Evolutionary conservation across 2,888 invertebrate species (phyloP).

Genomic region (Acanthoscelides obtectus): DNA sequence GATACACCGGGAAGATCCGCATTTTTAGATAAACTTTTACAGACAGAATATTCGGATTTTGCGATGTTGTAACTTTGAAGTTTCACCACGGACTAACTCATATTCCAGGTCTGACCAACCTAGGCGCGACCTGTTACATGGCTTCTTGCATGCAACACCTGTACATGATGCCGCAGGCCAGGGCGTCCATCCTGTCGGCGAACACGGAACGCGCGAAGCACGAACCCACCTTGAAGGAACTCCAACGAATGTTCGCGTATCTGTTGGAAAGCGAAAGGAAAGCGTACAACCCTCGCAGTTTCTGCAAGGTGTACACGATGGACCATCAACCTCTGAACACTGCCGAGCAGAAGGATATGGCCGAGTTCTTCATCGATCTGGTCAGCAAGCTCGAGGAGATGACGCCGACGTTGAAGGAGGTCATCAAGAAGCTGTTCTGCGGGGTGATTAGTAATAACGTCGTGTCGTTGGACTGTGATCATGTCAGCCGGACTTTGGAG

Average conservation of each 20-base stretch:
- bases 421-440: slow-evolving; percentile 88
- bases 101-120: slow-evolving; percentile 76
- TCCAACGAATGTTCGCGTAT: slow-evolving; percentile 95
- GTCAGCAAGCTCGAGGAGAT: slow-evolving; percentile 95
- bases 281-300: slow-evolving; percentile 80
- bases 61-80: too few species aligned
- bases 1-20: too few species aligned
- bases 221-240: slow-evolving; percentile 74
- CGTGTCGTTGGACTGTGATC: slow-evolving; percentile 90
- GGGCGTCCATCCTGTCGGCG: slow-evolving; percentile 76
- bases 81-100: too few species aligned
- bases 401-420: slow-evolving; percentile 82
- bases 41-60: too few species aligned
- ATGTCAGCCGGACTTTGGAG: slow-evolving; percentile 89
- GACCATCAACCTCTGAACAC: slow-evolving; percentile 94
- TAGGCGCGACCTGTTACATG: slow-evolving; percentile 97
- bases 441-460: slow-evolving; percentile 94
- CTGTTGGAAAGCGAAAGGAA: slow-evolving; percentile 91
- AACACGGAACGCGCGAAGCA: slow-evolving; percentile 71
- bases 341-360: slow-evolving; percentile 97
- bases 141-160: slow-evolving; percentile 96
- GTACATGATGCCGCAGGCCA: slow-evolving; percentile 94
- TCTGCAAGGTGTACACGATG: slow-evolving; percentile 78
- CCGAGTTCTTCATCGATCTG: slow-evolving; percentile 94
- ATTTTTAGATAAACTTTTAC: too few species aligned